phyloP scores from a whole-genome alignment of 64 coral and sea anemone genomes.

The Orbicella faveolata region DNA sequence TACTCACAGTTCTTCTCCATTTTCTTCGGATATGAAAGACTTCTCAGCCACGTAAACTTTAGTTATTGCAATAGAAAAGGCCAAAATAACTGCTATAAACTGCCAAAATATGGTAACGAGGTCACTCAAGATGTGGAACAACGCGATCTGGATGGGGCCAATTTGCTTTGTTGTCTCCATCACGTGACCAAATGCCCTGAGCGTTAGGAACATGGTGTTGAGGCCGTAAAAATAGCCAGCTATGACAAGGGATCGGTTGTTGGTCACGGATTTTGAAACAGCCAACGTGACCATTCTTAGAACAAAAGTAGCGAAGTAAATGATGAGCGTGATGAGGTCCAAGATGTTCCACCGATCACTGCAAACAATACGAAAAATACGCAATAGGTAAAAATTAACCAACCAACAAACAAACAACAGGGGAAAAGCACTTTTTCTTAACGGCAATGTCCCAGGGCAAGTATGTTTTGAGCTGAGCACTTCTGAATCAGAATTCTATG shows the following conservation, averaged over 20 bases:
- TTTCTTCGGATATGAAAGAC: conserved; percentile 4
- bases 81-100: not conserved
- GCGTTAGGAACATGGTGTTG: not conserved
- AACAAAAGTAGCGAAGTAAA: not conserved
- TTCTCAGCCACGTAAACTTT: conserved; percentile 8
- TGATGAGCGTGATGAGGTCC: not conserved
- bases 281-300: not conserved
- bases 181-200: not conserved
- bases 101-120: not conserved
- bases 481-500: too few species aligned
- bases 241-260: not conserved
- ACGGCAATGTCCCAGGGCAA: too few species aligned
- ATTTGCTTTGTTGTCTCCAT: not conserved
- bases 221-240: not conserved
- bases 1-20: not conserved
- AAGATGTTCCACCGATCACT: not conserved
- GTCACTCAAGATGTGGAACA: not conserved
- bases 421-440: too few species aligned
- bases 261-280: not conserved
- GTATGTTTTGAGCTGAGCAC: too few species aligned
- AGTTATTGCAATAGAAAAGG: too few species aligned
- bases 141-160: not conserved
- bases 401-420: too few species aligned
- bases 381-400: too few species aligned
- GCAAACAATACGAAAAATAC: not conserved